Evolutionary conservation across 2,113 vertebrate species (phyloP).

Genomic region (Oryzias melastigma): DNA sequence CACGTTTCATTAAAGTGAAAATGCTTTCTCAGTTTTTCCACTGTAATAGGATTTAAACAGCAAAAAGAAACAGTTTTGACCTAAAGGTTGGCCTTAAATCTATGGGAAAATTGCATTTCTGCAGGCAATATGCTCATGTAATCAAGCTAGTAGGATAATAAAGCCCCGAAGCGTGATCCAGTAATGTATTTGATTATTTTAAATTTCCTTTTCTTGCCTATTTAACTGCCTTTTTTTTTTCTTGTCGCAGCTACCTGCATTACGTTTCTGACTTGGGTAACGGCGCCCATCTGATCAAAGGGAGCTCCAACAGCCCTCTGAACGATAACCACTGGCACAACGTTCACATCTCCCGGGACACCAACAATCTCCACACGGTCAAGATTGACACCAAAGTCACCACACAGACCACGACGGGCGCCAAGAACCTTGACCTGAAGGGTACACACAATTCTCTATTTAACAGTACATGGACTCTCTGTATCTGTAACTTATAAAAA

Average conservation of each 20-base stretch:
- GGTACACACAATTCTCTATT: conserved; percentile 72
- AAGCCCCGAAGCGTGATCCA: conserved; percentile 37
- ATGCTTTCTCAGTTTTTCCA: neutral
- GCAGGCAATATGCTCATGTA: conserved; percentile 20
- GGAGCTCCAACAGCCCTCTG: conserved; percentile 97
- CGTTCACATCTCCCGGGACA: conserved; percentile 97
- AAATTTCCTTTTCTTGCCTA: conserved; percentile 9
- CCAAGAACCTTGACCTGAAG: conserved; percentile 97
- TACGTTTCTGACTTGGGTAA: conserved; percentile 98
- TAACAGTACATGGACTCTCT: too few species aligned
- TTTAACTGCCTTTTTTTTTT: conserved; percentile 20
- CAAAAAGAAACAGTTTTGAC: conserved; percentile 6
- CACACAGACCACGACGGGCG: conserved; percentile 95
- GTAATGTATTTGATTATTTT: conserved; percentile 30
- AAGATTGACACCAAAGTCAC: conserved; percentile 99
- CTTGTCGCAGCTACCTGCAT: conserved; percentile 87
- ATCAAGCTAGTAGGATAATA: conserved; percentile 44
- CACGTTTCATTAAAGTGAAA: neutral
- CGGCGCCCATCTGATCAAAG: conserved; percentile 97
- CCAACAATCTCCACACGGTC: conserved; percentile 96
- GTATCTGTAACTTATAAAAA: too few species aligned
- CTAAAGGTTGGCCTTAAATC: conserved; percentile 19
- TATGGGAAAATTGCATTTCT: conserved; percentile 27
- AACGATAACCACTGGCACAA: conserved; percentile 99
- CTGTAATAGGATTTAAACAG: neutral